Percentiles rank a stretch among this genome's conserved stretches.
phyloP scores from a whole-genome alignment of 2,113 vertebrate genomes.

The Macroglossus sobrinus region DNA sequence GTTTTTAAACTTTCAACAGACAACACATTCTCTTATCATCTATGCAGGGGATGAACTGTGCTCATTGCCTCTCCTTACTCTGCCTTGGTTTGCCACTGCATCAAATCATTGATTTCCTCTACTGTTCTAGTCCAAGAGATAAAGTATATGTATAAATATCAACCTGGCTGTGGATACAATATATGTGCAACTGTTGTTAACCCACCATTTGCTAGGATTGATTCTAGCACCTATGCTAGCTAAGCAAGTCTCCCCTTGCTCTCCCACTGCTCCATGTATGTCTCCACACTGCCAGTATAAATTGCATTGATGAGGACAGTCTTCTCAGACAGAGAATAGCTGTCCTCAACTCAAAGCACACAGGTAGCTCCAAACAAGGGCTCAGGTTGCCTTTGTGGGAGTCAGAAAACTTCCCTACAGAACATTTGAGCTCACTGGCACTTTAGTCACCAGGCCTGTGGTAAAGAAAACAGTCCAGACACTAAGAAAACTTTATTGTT shows the following conservation, averaged over 20 bases:
- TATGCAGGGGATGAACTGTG: neutral
- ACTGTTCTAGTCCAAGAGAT: neutral
- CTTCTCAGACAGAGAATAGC: neutral
- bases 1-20: neutral
- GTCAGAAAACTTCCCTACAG: neutral
- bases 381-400: neutral
- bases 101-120: neutral
- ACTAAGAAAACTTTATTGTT: neutral
- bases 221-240: neutral
- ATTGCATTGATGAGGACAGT: neutral
- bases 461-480: neutral
- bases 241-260: neutral
- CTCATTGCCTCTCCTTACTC: neutral
- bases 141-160: neutral
- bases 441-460: neutral
- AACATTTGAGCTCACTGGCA: neutral
- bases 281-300: neutral
- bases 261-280: neutral
- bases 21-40: neutral
- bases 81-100: neutral
- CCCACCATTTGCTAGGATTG: neutral
- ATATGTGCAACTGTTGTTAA: neutral
- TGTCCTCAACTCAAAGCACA: neutral
- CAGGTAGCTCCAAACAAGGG: neutral
- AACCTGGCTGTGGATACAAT: neutral